These are phyloP conservation scores for Phylloscopus whistleri DNA, from an alignment of 2,113 vertebrate species.

Conservation along the genomic window DNA sequence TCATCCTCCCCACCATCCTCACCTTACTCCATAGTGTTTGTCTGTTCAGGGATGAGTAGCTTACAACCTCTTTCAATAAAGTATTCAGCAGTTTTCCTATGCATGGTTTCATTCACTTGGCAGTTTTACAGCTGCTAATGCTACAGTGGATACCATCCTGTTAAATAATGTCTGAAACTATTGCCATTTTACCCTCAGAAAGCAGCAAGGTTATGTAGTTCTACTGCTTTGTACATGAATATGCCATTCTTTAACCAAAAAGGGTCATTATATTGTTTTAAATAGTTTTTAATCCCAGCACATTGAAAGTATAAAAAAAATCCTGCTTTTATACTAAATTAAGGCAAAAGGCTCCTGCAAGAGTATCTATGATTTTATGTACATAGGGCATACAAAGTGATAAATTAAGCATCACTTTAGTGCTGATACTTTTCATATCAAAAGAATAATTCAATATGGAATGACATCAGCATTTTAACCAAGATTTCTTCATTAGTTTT, in stretches of 20 bases:
- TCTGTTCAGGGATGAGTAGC: neutral
- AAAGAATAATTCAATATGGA: conserved; percentile 8
- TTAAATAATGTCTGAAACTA: neutral
- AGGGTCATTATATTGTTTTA: neutral
- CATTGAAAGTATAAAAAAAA: neutral
- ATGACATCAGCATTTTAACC: neutral
- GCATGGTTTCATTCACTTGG: neutral
- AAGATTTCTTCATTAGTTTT: neutral
- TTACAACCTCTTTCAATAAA: neutral
- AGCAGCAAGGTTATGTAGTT: neutral
- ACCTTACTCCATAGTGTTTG: neutral
- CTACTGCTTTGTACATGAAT: neutral
- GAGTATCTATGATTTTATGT: neutral
- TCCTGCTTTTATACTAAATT: neutral
- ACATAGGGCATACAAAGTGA: neutral
- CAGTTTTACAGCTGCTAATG: neutral
- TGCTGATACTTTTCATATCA: conserved; percentile 15
- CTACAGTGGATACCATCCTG: neutral
- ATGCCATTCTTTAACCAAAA: neutral
- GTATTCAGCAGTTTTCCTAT: neutral
- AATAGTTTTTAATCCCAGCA: neutral
- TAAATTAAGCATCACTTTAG: neutral
- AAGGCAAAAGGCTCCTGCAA: neutral
- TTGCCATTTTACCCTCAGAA: neutral
- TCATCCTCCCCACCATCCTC: neutral